Conservation (phyloP, 2,888 invertebrate species). For the Eupithecia exiguata region DNA sequence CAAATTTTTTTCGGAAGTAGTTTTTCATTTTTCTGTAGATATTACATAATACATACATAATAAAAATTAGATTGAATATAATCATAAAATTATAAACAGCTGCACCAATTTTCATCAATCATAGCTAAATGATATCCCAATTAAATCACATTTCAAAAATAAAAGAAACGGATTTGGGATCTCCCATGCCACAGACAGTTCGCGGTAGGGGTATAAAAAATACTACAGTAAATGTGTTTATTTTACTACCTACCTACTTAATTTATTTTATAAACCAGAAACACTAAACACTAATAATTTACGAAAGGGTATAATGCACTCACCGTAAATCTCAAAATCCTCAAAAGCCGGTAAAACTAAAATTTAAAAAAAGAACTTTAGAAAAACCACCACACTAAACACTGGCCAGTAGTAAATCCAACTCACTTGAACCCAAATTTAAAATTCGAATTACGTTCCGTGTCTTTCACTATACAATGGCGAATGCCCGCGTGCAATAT, state of each 20-base stretch:
- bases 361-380: conserved; percentile 39
- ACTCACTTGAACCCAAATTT: conserved; percentile 49
- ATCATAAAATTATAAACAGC: neutral
- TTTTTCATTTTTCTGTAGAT: too few relatives aligned
- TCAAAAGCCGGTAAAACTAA: conserved; percentile 50
- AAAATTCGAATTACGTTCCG: conserved; percentile 48
- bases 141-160: too few relatives aligned
- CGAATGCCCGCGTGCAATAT: conserved; percentile 67
- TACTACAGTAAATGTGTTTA: neutral
- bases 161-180: neutral
- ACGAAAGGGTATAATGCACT: conserved; percentile 35
- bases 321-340: conserved; percentile 50
- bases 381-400: conserved; percentile 50
- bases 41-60: too few relatives aligned
- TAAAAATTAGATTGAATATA: too few relatives aligned
- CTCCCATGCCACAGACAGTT: neutral
- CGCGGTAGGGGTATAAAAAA: neutral
- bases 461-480: conserved; percentile 50
- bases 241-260: neutral
- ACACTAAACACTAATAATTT: neutral
- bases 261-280: neutral
- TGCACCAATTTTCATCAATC: neutral
- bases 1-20: too few relatives aligned
- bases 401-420: conserved; percentile 47
- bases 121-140: too few relatives aligned